Conservation (phyloP, 2,888 invertebrate genomes). For the Charanyca ferruginea region DNA sequence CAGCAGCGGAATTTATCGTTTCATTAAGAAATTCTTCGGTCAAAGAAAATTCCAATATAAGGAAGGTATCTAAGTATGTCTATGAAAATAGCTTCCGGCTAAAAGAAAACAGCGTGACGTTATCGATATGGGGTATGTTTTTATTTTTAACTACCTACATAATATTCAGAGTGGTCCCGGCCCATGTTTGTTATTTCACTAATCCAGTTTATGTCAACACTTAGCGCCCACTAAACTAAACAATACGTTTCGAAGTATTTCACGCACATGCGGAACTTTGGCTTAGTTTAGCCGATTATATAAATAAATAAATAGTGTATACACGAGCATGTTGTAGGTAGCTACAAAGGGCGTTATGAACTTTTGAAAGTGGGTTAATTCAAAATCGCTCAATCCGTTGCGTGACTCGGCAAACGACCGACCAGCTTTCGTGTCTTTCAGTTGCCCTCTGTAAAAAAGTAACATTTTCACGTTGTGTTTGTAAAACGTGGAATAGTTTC, state of each 20-base stretch:
- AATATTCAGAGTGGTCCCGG: slow-evolving; percentile 23
- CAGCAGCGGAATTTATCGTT: slow-evolving; percentile 73
- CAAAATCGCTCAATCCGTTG: slow-evolving; percentile 80
- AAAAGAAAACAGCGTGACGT: slow-evolving; percentile 42
- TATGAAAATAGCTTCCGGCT: slow-evolving; percentile 60
- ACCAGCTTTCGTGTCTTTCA: slow-evolving; percentile 73
- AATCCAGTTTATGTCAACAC: slow-evolving; percentile 53
- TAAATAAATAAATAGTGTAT: slow-evolving; percentile 52
- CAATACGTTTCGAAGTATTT: slow-evolving; percentile 60
- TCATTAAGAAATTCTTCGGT: slow-evolving; percentile 74
- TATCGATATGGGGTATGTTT: slow-evolving; percentile 26
- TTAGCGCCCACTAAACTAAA: slow-evolving; percentile 56
- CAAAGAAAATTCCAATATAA: slow-evolving; percentile 68
- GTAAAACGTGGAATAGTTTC: slow-evolving; percentile 76
- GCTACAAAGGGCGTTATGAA: slow-evolving; percentile 58
- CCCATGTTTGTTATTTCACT: slow-evolving; percentile 57
- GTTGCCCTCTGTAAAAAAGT: slow-evolving; percentile 60
- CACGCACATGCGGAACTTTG: slow-evolving; percentile 53
- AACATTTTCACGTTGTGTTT: slow-evolving; percentile 71
- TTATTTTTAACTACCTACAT: slow-evolving; percentile 33
- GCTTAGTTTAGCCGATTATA: slow-evolving; percentile 41
- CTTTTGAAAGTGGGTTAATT: slow-evolving; percentile 77
- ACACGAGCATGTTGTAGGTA: slow-evolving; percentile 34
- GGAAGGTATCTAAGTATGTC: slow-evolving; percentile 49
- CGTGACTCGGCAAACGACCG: slow-evolving; percentile 79